phyloP scores from a whole-genome alignment of 2,888 invertebrate species.

The Hermodice carunculata region DNA sequence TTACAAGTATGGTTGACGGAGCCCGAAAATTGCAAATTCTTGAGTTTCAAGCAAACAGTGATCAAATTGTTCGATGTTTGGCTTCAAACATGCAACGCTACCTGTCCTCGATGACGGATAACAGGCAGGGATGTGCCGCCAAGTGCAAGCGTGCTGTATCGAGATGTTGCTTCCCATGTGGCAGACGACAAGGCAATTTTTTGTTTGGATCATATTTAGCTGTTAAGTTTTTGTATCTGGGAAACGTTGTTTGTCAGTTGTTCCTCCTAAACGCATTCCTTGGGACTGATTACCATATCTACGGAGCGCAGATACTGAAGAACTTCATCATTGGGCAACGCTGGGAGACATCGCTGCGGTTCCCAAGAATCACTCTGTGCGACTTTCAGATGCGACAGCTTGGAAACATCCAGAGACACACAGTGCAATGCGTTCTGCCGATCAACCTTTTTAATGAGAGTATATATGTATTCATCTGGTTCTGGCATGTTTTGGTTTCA shows the following conservation, averaged over 20 bases:
- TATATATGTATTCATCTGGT: slow-evolving; percentile 41
- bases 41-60: slow-evolving; percentile 9
- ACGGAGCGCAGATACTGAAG: slow-evolving; percentile 59
- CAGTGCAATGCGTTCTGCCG: slow-evolving; percentile 55
- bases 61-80: slow-evolving; percentile 13
- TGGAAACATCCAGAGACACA: slow-evolving; percentile 63
- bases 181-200: slow-evolving; percentile 44
- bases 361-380: slow-evolving; percentile 68
- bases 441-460: slow-evolving; percentile 36
- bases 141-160: slow-evolving; percentile 37
- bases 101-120: slow-evolving; percentile 44
- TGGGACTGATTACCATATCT: slow-evolving; percentile 63
- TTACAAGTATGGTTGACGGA: slow-evolving; percentile 30
- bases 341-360: slow-evolving; percentile 60
- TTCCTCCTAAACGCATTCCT: slow-evolving; percentile 63
- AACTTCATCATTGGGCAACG: slow-evolving; percentile 22
- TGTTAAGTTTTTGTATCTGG: slow-evolving; percentile 56
- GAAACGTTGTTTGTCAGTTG: slow-evolving; percentile 63
- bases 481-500: slow-evolving; percentile 69
- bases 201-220: slow-evolving; percentile 61
- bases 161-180: slow-evolving; percentile 2
- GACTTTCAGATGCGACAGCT: slow-evolving; percentile 58
- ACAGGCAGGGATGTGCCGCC: slow-evolving; percentile 62
- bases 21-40: slow-evolving; percentile 17
- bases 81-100: slow-evolving; percentile 32